Conservation (phyloP, 92 coral and sea anemone species). For the Pocillopora grandis region DNA sequence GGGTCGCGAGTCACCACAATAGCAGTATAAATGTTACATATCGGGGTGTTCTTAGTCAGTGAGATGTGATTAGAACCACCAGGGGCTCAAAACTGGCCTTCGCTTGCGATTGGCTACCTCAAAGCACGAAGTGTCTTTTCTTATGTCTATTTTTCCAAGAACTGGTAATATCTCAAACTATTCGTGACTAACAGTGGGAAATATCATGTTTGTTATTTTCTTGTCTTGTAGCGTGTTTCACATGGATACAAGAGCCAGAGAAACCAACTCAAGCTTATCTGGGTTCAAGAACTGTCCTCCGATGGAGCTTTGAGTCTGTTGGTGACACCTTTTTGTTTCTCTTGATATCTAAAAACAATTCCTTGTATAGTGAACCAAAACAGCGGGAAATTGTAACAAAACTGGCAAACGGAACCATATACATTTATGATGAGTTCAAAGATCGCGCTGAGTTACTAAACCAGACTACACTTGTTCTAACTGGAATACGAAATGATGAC, state of each 20-base stretch:
- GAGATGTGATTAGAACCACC: too few species aligned
- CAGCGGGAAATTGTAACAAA: conserved; percentile 6
- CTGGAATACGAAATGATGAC: conserved; percentile 1
- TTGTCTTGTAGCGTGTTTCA: not conserved
- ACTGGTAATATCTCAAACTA: too few species aligned
- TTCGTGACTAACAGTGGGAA: not conserved
- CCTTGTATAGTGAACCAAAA: not conserved
- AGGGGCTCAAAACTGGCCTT: too few species aligned
- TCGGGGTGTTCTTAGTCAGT: too few species aligned
- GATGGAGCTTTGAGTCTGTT: conserved; percentile 7
- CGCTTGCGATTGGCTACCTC: too few species aligned
- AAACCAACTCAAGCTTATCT: not conserved
- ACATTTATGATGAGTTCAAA: conserved; percentile 19
- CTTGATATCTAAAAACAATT: not conserved
- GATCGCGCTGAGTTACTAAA: not conserved
- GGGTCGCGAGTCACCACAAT: too few species aligned
- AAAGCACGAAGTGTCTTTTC: too few species aligned
- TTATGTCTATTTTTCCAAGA: too few species aligned
- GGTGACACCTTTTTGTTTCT: conserved; percentile 7
- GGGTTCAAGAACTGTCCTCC: not conserved
- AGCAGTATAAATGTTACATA: too few species aligned
- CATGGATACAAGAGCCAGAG: conserved; percentile 12
- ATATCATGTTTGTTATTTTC: not conserved
- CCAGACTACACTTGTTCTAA: conserved; percentile 9
- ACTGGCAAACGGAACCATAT: conserved; percentile 9